Percentiles rank a stretch among this genome's conserved stretches.
Conservation (phyloP, 2,113 vertebrate species). For the Heteronetta atricapilla region DNA sequence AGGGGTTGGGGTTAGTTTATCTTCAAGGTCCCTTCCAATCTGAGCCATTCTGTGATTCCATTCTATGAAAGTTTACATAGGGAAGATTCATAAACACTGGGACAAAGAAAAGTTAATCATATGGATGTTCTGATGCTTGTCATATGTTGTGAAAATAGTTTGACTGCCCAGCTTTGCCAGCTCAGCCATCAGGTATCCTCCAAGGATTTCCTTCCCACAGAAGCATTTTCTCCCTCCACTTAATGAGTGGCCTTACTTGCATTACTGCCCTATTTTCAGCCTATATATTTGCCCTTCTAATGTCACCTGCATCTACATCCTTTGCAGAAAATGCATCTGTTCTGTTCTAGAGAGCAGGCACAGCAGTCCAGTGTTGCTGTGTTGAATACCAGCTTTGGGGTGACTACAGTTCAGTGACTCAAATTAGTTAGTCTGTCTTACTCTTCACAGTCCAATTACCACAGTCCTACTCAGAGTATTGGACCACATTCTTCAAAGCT, state of each 20-base stretch:
- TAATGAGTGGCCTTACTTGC: neutral
- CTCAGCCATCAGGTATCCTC: neutral
- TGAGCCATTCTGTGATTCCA: too few species aligned
- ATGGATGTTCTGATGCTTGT: neutral
- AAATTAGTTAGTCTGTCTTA: neutral
- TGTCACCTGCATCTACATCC: neutral
- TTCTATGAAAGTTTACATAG: neutral
- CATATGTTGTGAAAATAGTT: neutral
- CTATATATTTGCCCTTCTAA: neutral
- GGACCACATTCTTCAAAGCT: neutral
- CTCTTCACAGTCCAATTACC: neutral
- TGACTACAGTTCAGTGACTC: neutral
- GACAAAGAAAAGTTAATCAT: neutral
- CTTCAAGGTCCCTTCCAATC: too few species aligned
- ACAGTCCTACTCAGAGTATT: neutral
- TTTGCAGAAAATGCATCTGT: neutral
- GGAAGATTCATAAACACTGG: neutral
- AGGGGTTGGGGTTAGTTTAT: too few species aligned
- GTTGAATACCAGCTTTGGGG: neutral
- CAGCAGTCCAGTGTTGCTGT: neutral
- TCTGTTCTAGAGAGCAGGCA: neutral
- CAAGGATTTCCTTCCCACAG: neutral
- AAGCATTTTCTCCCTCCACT: neutral
- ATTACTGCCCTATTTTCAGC: neutral
- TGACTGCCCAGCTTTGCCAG: neutral